A percentile compares a stretch with the other conserved stretches of the same genome.
Conservation (phyloP, 2,113 vertebrate species). For the Ranitomeya variabilis region DNA sequence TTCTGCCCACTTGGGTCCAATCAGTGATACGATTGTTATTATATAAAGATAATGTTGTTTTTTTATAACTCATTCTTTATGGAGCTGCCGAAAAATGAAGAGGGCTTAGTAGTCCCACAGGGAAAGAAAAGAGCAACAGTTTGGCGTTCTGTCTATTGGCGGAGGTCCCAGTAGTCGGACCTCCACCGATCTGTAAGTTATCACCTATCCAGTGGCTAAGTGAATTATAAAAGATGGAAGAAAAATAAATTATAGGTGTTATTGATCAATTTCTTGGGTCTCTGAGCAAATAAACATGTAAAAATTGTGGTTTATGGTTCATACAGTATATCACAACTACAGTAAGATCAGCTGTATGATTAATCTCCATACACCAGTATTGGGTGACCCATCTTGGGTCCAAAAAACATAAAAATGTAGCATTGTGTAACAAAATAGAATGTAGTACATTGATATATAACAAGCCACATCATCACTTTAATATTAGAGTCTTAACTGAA, state of each 20-base stretch:
- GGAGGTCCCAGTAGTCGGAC: too few species aligned
- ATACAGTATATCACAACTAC: neutral
- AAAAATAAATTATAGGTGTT: neutral
- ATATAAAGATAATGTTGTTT: neutral
- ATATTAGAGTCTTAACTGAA: neutral
- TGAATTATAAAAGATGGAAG: neutral
- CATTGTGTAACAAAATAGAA: neutral
- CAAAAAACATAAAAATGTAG: neutral
- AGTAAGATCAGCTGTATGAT: neutral
- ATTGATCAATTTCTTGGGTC: neutral
- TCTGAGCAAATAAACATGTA: neutral
- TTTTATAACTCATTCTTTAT: neutral
- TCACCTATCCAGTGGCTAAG: too few species aligned
- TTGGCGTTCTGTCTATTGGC: too few species aligned
- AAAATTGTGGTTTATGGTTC: neutral
- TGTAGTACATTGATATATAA: neutral
- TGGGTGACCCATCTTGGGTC: neutral
- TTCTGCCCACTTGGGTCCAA: neutral
- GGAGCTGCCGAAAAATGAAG: too few species aligned
- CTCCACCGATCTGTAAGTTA: too few species aligned
- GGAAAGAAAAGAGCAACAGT: too few species aligned
- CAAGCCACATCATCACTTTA: neutral
- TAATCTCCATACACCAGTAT: neutral
- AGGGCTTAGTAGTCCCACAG: too few species aligned
- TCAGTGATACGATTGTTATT: neutral